Evolutionary conservation across 1,140 invertebrate genomes (phyloP).

Genomic region (Helicoverpa zea): DNA sequence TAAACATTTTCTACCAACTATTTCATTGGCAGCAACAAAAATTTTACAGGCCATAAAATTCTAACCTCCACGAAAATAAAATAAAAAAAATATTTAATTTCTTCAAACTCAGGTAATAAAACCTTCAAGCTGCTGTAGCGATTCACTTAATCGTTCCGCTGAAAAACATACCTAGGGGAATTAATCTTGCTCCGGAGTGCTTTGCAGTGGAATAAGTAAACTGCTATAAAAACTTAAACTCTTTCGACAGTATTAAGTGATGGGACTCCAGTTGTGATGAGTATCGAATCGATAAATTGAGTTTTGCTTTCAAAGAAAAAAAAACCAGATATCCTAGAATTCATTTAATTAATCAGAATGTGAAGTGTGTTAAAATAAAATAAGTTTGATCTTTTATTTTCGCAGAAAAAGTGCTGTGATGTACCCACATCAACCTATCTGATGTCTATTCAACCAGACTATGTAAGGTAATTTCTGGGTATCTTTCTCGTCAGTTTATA

Average conservation of each 20-base stretch:
- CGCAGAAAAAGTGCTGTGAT: too few relatives aligned
- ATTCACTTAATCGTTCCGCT: conserved; percentile 15
- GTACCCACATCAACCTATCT: too few relatives aligned
- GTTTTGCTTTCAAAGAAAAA: too few relatives aligned
- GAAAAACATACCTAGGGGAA: conserved; percentile 37
- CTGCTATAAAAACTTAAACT: conserved; percentile 50
- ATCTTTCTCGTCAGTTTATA: too few relatives aligned
- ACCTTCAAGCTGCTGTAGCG: neutral
- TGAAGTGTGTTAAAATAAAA: too few relatives aligned
- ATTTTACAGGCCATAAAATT: neutral
- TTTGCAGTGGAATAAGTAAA: conserved; percentile 39
- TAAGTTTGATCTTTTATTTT: too few relatives aligned
- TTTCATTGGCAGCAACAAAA: too few relatives aligned
- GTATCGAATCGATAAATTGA: neutral
- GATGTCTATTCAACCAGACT: too few relatives aligned
- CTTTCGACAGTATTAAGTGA: conserved; percentile 30
- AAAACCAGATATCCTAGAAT: too few relatives aligned
- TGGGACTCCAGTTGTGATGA: neutral
- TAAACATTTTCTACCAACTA: too few relatives aligned
- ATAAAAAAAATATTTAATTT: conserved; percentile 35
- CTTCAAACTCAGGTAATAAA: conserved; percentile 8
- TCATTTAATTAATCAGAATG: too few relatives aligned
- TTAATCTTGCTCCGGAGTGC: conserved; percentile 28
- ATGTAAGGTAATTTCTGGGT: too few relatives aligned
- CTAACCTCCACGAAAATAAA: conserved; percentile 8